Evolutionary conservation across 2,888 invertebrate species (phyloP), one percentile per base, ranked within the genome.

Genomic region (Brachyptera putata): DNA sequence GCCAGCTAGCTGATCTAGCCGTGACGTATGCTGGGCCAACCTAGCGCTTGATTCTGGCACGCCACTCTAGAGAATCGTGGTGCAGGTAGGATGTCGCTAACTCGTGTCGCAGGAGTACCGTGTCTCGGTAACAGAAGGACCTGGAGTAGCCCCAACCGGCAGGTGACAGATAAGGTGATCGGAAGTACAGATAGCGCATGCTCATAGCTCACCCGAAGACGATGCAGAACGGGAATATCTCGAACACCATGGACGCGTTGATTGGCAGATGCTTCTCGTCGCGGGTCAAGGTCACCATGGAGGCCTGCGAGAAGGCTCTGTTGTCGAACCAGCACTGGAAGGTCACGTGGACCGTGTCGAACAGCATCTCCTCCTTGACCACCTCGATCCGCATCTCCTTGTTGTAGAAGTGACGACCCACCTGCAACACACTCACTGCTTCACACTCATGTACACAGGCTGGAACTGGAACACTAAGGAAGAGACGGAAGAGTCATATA

Each of bases 151-250:
- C n/a, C n/a, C n/a, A n/a, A n/a, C n/a, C n/a, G n/a, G n/a, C n/a
- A n/a, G n/a, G n/a, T n/a, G n/a, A n/a, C n/a, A n/a, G n/a, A n/a
- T n/a, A n/a, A n/a, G n/a, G n/a, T n/a, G n/a, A n/a, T n/a, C n/a
- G n/a, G n/a, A n/a, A n/a, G n/a, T n/a, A n/a, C n/a, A n/a, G n/a
- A n/a, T n/a, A n/a, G n/a, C n/a, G n/a, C n/a, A n/a, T n/a, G n/a
- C n/a, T n/a, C n/a, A n/a, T n/a, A n/a, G 79, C 83, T 79, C 76
- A 91, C 89, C 93, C 91, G 75, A 97, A 97, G 41, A 96, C 95
- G 67, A 98, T 90, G 76, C 95, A 95, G 80, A 98, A 98, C 1
- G 98, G 97, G 74, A 98, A 98, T 71, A 97, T 93, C 74, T 97
- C 95, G 70, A 97, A 95, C 48, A 97, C 80, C 24, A 95, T 89